Conservation (phyloP, 2,888 invertebrate species). For the Formica aserva region DNA sequence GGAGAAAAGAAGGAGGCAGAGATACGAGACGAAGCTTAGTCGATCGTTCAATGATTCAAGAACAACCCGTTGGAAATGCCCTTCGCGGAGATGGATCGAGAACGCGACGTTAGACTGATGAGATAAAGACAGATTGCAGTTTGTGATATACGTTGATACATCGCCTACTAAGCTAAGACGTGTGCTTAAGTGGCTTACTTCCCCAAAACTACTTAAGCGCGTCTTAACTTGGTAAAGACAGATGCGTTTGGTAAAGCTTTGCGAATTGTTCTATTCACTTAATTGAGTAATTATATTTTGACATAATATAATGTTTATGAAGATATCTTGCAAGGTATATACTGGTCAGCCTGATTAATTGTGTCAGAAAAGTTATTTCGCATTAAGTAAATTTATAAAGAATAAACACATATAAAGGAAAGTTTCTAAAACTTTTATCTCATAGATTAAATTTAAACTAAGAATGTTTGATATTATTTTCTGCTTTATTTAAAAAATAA, state of each 20-base stretch:
- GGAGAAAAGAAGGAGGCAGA: slow-evolving; percentile 41
- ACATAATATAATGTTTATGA: neutral
- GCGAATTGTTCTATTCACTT: neutral
- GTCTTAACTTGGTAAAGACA: slow-evolving; percentile 21
- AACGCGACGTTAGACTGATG: slow-evolving; percentile 10
- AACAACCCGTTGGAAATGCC: neutral
- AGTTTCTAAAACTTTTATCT: slow-evolving; percentile 6
- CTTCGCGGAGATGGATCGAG: neutral
- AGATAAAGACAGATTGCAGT: slow-evolving; percentile 32
- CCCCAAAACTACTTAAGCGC: slow-evolving; percentile 12
- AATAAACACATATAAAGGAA: neutral
- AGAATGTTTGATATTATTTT: neutral
- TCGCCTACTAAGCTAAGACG: neutral
- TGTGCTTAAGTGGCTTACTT: slow-evolving; percentile 15
- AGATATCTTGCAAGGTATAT: neutral
- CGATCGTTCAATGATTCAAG: slow-evolving; percentile 31
- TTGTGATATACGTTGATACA: slow-evolving; percentile 29
- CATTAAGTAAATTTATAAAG: neutral
- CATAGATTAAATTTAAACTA: neutral
- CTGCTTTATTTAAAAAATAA: neutral
- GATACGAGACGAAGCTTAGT: slow-evolving; percentile 37
- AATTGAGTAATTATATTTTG: neutral
- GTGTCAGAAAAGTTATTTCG: neutral
- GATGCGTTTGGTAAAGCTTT: neutral
- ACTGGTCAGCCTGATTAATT: neutral